Evolutionary conservation across 2,113 vertebrate genomes (phyloP), one percentile per base, ranked within the genome.

Genomic region (Atractosteus spatula): DNA sequence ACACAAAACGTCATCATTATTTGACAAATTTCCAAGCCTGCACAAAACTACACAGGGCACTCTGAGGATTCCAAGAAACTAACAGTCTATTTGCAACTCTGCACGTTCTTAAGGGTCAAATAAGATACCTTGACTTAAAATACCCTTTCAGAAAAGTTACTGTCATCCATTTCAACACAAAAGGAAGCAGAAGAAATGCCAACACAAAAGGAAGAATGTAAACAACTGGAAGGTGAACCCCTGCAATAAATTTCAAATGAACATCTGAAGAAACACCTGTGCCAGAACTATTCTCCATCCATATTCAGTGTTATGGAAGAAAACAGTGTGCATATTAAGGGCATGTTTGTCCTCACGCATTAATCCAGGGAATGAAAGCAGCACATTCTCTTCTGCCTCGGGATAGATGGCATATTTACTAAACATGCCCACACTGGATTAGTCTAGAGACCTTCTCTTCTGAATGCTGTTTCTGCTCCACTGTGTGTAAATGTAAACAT

Each of bases 331-430:
- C 72, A 73, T 82, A 57, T 86, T 82, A 79, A 86, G 82, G 84
- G 84, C 82, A 82, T 82, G 83, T 87, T 85, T 89, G 87, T 87
- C 86, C 82, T 87, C 82, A 81, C 85, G 79, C 85, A 74, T 85
- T 87, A 84, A 85, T 88, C 83, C 87, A 76, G 68, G 78, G 77
- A 85, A 87, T 87, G 79, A 90, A 89, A 88, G 74, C 89, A 79
- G 68, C 75, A 76, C 84, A 84, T 84, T 86, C 78, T 86, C 82
- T 62, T 61, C 29, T 66, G 83, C 77, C 70, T 74, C 51, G 74
- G 76, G 77, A 74, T 74, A 70, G 82, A 82, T 87, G 87, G 82
- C 77, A 86, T 90, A 84, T 88, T 91, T 90, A 89, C 83, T 84
- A 85, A 90, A 88, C 84, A 88, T 78, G 76, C 80, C 82, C 74